phyloP scores from a whole-genome alignment of 2,888 invertebrate genomes.

The Diarsia brunnea region DNA sequence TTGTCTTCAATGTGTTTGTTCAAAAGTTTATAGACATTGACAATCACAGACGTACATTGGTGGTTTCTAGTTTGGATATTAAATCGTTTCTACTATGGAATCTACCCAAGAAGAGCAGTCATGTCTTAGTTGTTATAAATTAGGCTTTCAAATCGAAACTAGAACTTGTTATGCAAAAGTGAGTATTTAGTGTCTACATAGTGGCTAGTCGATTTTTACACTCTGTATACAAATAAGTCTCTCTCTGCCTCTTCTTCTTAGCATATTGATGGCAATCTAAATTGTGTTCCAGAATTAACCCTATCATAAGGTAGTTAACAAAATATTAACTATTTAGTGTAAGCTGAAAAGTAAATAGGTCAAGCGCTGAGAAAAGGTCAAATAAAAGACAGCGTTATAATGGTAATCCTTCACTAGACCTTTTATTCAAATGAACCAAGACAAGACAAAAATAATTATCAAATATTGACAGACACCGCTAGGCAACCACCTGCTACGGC shows the following conservation, averaged over 20 bases:
- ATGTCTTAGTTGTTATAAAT: not conserved
- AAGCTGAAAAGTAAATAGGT: not conserved
- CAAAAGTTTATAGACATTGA: not conserved
- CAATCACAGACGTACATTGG: not conserved
- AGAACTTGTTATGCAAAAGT: not conserved
- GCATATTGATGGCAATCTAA: too few species aligned
- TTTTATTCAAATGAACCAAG: not conserved
- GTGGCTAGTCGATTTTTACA: not conserved
- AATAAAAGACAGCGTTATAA: not conserved
- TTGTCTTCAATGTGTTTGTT: not conserved
- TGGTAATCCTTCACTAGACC: not conserved
- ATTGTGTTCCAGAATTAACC: too few species aligned
- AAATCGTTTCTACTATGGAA: not conserved
- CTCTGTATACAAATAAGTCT: not conserved
- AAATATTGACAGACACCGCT: not conserved
- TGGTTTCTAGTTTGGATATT: too few species aligned
- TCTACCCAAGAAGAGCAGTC: too few species aligned
- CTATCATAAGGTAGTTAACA: not conserved
- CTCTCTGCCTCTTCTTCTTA: too few species aligned
- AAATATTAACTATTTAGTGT: not conserved
- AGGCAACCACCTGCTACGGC: not conserved
- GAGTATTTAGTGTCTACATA: not conserved
- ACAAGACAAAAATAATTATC: not conserved
- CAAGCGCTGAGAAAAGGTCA: not conserved
- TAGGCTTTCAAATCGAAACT: constrained; percentile 1